phyloP scores from a whole-genome alignment of 1,140 invertebrate genomes.

The Radopholus similis region DNA sequence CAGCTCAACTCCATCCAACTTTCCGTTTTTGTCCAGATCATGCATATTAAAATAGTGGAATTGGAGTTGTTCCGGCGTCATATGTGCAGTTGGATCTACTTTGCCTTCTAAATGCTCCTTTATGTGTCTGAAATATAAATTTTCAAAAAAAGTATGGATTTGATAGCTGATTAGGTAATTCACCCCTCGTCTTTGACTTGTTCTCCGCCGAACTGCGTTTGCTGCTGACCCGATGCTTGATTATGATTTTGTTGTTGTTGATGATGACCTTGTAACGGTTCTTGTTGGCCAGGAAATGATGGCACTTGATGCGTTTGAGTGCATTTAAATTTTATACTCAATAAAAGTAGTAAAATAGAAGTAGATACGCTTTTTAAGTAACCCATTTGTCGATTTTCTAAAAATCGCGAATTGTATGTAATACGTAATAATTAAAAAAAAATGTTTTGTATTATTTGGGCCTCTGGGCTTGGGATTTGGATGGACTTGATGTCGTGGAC shows the following conservation, averaged over 20 bases:
- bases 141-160: conserved; percentile 11
- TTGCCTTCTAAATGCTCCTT: conserved; percentile 64
- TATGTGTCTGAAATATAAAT: conserved; percentile 61
- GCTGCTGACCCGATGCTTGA: conserved; percentile 27
- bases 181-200: conserved; percentile 56
- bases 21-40: conserved; percentile 59
- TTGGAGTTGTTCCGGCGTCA: conserved; percentile 64
- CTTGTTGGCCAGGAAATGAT: conserved; percentile 32
- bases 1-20: conserved; percentile 32
- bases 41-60: conserved; percentile 65
- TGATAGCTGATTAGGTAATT: conserved; percentile 15
- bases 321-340: no score
- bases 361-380: neutral
- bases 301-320: conserved; percentile 26
- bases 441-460: no score
- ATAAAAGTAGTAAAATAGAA: neutral
- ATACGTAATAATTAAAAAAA: no score
- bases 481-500: no score
- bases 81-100: conserved; percentile 59
- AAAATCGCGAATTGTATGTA: no score
- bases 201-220: conserved; percentile 54
- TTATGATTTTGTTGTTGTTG: conserved; percentile 31
- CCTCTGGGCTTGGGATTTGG: no score
- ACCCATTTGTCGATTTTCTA: no score
- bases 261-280: conserved; percentile 21